Evolutionary conservation across 2,888 invertebrate genomes (phyloP).

Genomic region (Tetramorium bicarinatum): DNA sequence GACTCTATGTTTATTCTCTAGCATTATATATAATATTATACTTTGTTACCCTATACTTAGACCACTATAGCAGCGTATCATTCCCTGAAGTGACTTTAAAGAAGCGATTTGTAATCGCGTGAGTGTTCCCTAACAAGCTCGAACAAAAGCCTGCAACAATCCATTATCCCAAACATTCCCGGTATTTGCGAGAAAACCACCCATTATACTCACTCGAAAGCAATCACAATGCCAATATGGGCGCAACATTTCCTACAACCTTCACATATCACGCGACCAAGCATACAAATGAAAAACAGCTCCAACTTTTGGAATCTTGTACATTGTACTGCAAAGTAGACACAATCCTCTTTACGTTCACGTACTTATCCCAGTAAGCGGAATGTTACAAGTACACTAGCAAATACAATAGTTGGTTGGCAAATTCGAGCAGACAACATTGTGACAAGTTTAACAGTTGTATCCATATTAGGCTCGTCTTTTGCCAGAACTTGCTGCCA

Average conservation of each 20-base stretch:
- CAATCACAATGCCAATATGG: not conserved
- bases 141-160: constrained; percentile 29
- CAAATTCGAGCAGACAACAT: not conserved
- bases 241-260: not conserved
- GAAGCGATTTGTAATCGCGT: not conserved
- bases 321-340: not conserved
- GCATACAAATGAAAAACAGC: not conserved
- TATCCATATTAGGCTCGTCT: not conserved
- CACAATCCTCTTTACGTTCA: not conserved
- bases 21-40: not conserved
- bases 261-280: not conserved
- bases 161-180: constrained; percentile 9
- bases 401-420: not conserved
- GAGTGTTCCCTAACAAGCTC: not conserved
- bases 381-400: not conserved
- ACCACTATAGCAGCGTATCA: not conserved
- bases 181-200: constrained; percentile 10
- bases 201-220: constrained; percentile 13
- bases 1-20: not conserved
- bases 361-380: not conserved
- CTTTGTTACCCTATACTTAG: not conserved
- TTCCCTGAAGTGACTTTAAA: not conserved
- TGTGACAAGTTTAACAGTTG: not conserved
- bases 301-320: not conserved
- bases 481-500: not conserved